A percentile compares a stretch with the other conserved stretches of the same genome.
Evolutionary conservation across 2,113 vertebrate genomes (phyloP).

Genomic region (Neogale vison): DNA sequence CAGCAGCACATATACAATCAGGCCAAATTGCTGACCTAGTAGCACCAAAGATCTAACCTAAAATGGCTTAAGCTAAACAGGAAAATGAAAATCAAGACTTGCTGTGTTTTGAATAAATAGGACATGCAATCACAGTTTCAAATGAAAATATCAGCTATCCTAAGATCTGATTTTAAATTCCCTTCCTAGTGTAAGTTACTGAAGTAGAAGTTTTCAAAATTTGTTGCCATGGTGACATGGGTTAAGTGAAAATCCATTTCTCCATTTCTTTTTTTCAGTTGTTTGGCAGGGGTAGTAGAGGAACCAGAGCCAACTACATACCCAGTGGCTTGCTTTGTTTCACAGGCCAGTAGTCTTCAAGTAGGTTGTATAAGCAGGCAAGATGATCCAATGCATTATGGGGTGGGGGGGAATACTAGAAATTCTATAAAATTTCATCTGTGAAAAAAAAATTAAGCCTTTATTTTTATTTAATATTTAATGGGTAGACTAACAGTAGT

Average conservation of each 20-base stretch:
- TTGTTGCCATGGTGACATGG: not conserved
- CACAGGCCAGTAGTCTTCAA: not conserved
- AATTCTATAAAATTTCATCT: not conserved
- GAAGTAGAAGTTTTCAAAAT: not conserved
- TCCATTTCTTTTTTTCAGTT: not conserved
- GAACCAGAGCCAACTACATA: not conserved
- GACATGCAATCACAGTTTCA: not conserved
- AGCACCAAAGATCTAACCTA: not conserved
- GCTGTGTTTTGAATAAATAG: not conserved
- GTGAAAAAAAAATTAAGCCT: not conserved
- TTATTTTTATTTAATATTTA: not conserved
- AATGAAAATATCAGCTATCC: not conserved
- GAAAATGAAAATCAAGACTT: slow-evolving; percentile 4
- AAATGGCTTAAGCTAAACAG: not conserved
- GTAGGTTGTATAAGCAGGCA: not conserved
- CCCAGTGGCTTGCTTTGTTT: not conserved
- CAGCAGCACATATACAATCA: too few species aligned
- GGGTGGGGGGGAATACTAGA: not conserved
- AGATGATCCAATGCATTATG: not conserved
- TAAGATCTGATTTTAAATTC: not conserved
- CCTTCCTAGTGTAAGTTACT: not conserved
- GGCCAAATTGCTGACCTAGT: slow-evolving; percentile 10
- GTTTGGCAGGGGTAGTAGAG: not conserved
- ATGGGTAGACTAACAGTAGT: not conserved
- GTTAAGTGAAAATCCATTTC: not conserved